phyloP scores from a whole-genome alignment of 2,113 vertebrate genomes.

The Poicephalus gulielmi region DNA sequence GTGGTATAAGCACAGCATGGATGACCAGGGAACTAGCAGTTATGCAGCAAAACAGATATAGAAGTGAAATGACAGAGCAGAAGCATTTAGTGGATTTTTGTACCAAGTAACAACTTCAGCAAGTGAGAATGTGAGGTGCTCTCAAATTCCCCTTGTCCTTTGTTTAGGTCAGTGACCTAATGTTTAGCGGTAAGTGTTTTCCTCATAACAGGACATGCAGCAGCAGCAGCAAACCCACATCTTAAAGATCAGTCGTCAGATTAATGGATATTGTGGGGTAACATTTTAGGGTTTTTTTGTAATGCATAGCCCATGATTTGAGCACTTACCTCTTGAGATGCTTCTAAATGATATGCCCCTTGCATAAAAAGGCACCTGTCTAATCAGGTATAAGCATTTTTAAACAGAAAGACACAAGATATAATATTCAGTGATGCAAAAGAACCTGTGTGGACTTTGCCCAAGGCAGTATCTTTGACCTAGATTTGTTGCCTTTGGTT shows the following conservation, averaged over 20 bases:
- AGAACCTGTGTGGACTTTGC: conserved; percentile 25
- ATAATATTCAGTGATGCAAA: conserved; percentile 27
- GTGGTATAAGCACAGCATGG: background rate
- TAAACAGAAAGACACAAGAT: background rate
- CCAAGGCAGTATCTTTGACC: conserved; percentile 36
- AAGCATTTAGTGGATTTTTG: background rate
- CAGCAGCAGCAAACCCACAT: background rate
- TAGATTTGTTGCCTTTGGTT: conserved; percentile 28
- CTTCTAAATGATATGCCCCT: background rate
- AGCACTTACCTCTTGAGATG: background rate
- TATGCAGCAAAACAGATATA: background rate
- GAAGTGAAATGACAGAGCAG: background rate
- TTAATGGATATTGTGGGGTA: background rate
- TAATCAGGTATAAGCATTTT: background rate
- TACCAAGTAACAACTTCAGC: background rate
- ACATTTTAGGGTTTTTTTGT: background rate
- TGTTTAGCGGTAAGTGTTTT: background rate
- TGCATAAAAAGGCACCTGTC: background rate
- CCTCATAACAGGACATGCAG: background rate
- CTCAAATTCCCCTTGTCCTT: background rate
- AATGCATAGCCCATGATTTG: background rate
- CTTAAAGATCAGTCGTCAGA: background rate
- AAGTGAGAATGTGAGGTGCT: background rate
- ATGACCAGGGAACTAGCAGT: background rate
- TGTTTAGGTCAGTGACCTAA: background rate